A percentile compares a stretch with the other conserved stretches of the same genome.
These are phyloP conservation scores for Drosophila dives DNA, from an alignment of 2,888 invertebrate genomes.

Conservation along the genomic window DNA sequence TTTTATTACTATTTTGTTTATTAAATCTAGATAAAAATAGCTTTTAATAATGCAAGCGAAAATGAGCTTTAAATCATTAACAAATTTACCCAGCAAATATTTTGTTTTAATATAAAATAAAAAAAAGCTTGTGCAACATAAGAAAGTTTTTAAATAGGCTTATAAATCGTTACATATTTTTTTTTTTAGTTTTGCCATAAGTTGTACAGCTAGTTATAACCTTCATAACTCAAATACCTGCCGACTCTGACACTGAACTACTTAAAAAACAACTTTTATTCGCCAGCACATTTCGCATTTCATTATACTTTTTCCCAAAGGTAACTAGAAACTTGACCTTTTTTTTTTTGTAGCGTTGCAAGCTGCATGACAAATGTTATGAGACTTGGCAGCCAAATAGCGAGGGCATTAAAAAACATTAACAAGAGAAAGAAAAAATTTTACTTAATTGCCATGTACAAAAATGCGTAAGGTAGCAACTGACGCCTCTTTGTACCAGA, in stretches of 20 bases:
- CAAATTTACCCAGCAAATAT: not conserved
- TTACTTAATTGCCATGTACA: conserved; percentile 75
- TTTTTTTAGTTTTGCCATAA: no score
- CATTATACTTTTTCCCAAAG: conserved; percentile 5
- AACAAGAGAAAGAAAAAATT: conserved; percentile 74
- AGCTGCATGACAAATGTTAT: conserved; percentile 45
- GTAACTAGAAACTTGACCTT: conserved; percentile 5
- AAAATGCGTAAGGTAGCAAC: conserved; percentile 58
- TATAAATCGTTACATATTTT: not conserved
- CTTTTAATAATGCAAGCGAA: not conserved
- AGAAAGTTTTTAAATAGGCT: not conserved
- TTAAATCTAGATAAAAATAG: not conserved
- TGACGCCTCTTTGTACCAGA: conserved; percentile 5
- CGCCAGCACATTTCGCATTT: conserved; percentile 1
- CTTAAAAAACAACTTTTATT: conserved; percentile 12
- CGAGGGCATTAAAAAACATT: conserved; percentile 61
- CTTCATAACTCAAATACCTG: conserved; percentile 1
- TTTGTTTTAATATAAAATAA: not conserved
- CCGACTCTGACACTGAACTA: not conserved
- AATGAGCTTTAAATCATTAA: not conserved
- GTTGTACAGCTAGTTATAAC: not conserved
- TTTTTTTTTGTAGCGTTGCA: conserved; percentile 15
- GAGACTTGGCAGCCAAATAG: conserved; percentile 9
- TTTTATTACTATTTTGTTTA: not conserved
- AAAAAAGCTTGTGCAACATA: no score